Base-by-base conservation (phyloP, 2,797 vertebrate genomes). In the Melanogrammus aeglefinus region DNA sequence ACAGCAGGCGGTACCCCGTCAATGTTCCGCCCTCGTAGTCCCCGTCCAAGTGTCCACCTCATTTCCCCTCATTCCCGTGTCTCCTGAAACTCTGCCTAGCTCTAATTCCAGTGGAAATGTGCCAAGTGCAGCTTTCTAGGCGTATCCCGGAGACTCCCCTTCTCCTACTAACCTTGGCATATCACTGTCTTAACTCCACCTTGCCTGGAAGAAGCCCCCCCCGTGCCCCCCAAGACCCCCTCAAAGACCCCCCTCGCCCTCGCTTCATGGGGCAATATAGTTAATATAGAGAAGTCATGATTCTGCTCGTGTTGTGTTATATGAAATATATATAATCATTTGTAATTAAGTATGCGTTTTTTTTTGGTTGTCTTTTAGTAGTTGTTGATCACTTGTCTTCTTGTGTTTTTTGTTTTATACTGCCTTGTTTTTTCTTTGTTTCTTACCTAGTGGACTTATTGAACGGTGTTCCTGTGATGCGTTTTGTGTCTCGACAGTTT, bases 111-210 rank as follows among this genome's bases (percentile, higher is more conserved):
- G 33, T 82, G 66, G 79, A 82, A 79, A 88, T 77, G 82, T n/a
- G 80, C 83, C 84, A 83, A n/a, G 86, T 88, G 86, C 85, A 86
- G n/a, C 79, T 88, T 85, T 82, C 63, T 72, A 83, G 72, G 76
- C 80, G 39, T 80, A 36, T 66, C 75, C 78, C 77, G 81, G 84
- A 84, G 85, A 76, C 66, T n/a, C 6, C 21, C 57, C 21, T 16
- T 21, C n/a, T n/a, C 57, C 21, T 36, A 76, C 44, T 35, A 75
- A 57, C 72, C 78, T 39, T 70, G 74, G 80, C 69, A 72, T 78
- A 69, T n/a, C 72, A 80, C 75, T 78, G n/a, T n/a, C n/a, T 38
- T 39, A 71, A 77, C 77, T 47, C 44, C 51, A 69, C 63, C 63
- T 13, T 69, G 63, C 63, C 63, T 69, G 63, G 63, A 69, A n/a